These are phyloP conservation scores for Philotrypesis tridentata DNA, from an alignment of 1,140 invertebrate genomes.

Conservation along the genomic window DNA sequence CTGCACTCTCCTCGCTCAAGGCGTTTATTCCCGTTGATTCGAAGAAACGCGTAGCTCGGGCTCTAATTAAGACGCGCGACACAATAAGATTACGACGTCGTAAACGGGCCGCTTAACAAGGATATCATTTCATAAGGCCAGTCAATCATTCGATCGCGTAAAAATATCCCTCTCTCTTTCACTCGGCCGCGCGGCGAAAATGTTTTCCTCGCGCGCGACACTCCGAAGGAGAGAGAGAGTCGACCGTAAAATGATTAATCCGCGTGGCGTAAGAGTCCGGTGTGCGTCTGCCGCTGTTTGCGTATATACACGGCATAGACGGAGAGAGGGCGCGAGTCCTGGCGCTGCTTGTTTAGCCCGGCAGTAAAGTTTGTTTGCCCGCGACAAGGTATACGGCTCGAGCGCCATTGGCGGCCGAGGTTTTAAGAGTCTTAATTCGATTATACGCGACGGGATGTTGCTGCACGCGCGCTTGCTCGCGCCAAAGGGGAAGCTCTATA, in stretches of 20 bases:
- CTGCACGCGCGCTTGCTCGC: too few relatives aligned
- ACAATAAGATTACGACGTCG: constrained; percentile 35
- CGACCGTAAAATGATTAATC: constrained; percentile 65
- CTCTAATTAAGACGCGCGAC: constrained; percentile 23
- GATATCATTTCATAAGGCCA: constrained; percentile 33
- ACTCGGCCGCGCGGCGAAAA: too few relatives aligned
- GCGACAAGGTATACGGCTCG: constrained; percentile 1
- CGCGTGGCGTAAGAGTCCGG: constrained; percentile 55
- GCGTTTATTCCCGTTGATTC: constrained; percentile 2
- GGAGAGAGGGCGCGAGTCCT: background rate
- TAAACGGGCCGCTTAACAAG: constrained; percentile 32
- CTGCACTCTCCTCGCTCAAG: too few relatives aligned
- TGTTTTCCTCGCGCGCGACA: background rate
- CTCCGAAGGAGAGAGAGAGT: constrained; percentile 39
- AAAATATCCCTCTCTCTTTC: background rate
- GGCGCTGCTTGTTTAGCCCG: constrained; percentile 53
- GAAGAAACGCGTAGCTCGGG: background rate
- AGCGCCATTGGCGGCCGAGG: constrained; percentile 14
- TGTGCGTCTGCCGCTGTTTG: too few relatives aligned
- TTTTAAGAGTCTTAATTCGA: constrained; percentile 62
- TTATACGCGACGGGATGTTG: constrained; percentile 36
- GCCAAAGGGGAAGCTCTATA: background rate
- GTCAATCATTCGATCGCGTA: constrained; percentile 29
- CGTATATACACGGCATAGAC: too few relatives aligned
- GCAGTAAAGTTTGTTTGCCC: constrained; percentile 56